Evolutionary conservation across 2,888 invertebrate genomes (phyloP).

Genomic region (Drosophila tanythrix): DNA sequence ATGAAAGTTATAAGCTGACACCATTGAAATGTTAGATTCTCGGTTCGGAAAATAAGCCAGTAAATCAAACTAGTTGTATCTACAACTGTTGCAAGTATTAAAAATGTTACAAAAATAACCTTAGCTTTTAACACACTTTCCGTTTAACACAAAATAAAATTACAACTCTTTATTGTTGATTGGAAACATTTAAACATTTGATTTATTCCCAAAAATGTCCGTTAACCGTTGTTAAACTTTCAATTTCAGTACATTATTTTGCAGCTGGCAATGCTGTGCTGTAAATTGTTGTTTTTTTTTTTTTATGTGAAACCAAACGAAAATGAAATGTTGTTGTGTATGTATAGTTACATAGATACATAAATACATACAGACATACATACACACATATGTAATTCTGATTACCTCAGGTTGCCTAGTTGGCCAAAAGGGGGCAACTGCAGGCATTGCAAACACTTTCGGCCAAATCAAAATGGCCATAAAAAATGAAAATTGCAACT

Average conservation of each 20-base stretch:
- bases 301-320: slow-evolving; percentile 22
- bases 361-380: neutral
- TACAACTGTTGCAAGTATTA: neutral
- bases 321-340: slow-evolving; percentile 38
- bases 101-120: neutral
- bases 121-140: neutral
- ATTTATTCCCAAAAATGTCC: slow-evolving; percentile 4
- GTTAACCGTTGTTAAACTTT: slow-evolving; percentile 21
- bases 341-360: neutral
- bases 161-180: neutral
- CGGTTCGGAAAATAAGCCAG: neutral
- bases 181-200: neutral
- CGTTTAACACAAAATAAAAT: neutral
- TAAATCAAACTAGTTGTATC: neutral
- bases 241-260: slow-evolving; percentile 27
- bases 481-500: slow-evolving; percentile 72
- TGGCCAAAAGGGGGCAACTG: slow-evolving; percentile 40
- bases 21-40: neutral
- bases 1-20: neutral
- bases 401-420: slow-evolving; percentile 60
- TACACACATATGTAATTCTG: slow-evolving; percentile 46
- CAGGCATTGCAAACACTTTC: slow-evolving; percentile 49
- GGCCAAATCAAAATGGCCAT: slow-evolving; percentile 59
- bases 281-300: slow-evolving; percentile 12
- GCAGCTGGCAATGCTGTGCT: slow-evolving; percentile 23